Percentiles rank a stretch among this genome's conserved stretches.
These are phyloP conservation scores for Alosa alosa DNA, from an alignment of 2,113 vertebrate species.

Conservation along the genomic window DNA sequence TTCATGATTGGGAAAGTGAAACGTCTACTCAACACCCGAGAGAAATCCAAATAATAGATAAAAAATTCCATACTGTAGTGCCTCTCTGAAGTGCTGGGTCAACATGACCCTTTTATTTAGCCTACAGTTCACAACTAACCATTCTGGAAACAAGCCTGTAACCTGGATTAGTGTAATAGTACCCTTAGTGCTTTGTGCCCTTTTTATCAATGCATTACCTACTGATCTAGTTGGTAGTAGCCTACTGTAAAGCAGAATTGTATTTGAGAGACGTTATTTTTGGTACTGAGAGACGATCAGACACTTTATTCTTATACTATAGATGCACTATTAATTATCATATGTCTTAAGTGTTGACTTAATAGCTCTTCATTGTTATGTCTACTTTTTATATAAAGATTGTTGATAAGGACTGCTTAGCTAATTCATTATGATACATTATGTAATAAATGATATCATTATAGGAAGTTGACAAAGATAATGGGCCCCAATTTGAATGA, in stretches of 20 bases:
- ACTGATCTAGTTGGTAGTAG: background rate
- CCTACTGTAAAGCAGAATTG: background rate
- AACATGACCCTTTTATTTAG: background rate
- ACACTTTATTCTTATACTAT: background rate
- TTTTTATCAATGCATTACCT: background rate
- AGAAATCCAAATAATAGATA: conserved; percentile 56
- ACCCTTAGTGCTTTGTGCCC: background rate
- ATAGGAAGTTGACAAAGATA: no score
- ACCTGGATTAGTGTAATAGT: background rate
- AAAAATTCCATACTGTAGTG: background rate
- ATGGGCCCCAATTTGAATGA: no score
- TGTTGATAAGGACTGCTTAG: no score
- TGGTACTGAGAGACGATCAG: background rate
- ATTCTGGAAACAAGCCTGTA: background rate
- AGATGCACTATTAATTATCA: background rate
- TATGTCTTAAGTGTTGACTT: background rate
- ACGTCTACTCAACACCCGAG: conserved; percentile 61
- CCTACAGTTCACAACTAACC: background rate
- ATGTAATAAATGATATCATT: background rate
- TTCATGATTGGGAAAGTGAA: conserved; percentile 74
- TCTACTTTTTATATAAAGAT: no score
- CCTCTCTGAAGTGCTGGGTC: background rate
- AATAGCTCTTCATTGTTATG: background rate
- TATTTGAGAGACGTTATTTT: background rate
- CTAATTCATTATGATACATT: background rate